A percentile compares a stretch with the other conserved stretches of the same genome.
These are phyloP conservation scores for Diorhabda elongata DNA, from an alignment of 1,140 invertebrate species.

Conservation along the genomic window DNA sequence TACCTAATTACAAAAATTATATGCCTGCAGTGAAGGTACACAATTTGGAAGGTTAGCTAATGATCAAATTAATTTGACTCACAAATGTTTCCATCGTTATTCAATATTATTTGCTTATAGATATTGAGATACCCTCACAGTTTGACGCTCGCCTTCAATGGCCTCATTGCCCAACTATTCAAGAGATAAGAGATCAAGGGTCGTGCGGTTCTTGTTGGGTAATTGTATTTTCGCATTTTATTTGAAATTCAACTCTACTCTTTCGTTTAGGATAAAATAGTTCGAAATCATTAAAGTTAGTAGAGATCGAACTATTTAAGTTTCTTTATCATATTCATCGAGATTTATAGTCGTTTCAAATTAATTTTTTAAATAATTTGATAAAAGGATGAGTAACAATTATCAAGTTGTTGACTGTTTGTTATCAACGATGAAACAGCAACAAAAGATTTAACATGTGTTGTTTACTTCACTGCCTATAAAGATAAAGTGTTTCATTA, in stretches of 20 bases:
- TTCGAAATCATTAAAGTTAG: no score
- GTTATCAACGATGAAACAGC: no score
- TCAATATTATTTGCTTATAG: not conserved
- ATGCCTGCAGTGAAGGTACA: conserved; percentile 44
- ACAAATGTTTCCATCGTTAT: not conserved
- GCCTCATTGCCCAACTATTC: conserved; percentile 79
- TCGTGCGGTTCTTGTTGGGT: conserved; percentile 70
- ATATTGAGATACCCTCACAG: conserved; percentile 59
- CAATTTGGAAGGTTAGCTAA: conserved; percentile 38
- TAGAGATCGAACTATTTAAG: no score
- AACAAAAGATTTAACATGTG: no score
- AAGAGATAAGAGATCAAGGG: conserved; percentile 75
- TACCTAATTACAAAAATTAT: conserved; percentile 50
- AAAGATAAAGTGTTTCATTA: no score
- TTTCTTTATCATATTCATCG: no score
- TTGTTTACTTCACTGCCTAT: no score
- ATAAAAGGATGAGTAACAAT: no score
- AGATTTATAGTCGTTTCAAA: no score
- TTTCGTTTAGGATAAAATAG: no score
- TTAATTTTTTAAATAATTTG: no score
- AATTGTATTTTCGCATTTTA: conserved; percentile 21
- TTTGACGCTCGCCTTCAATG: conserved; percentile 80
- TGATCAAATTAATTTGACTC: not conserved
- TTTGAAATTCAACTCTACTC: not conserved
- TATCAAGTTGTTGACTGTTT: no score